Evolutionary conservation across 2,113 vertebrate genomes (phyloP), one percentile per base, ranked within the genome.

Genomic region (Nycticryphes semicollaris): DNA sequence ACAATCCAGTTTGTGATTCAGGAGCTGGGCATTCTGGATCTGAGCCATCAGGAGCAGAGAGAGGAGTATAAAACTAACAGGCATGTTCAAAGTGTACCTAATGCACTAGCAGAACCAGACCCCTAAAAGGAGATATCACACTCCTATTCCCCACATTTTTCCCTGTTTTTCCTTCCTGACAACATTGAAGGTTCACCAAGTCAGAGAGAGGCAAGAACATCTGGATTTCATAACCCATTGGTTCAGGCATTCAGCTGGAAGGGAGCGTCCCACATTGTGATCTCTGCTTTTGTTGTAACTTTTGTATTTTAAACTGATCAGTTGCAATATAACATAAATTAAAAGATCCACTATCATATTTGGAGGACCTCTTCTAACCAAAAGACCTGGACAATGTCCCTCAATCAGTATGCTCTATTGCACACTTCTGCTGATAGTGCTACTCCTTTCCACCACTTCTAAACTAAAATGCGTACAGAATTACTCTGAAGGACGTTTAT

Each of bases 121-220:
- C 22, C 20, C 43, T 86, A 11, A 68, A 68, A 59, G 31, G 64
- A 31, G 54, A 17, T 1, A 54, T 31, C 57, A 37, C 9, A 12
- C 5, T 18, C 18, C 13, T 19, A 8, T 21, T 3, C 7, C 7
- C 3, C 14, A 11, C 1, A 1, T 48, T 67, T 85, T 66, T 12
- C 1, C 14, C 50, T 31, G 60, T 53, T 67, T 67, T 47, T 14
- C 4, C 4, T 35, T 87, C 16, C 45, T 78, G 39, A 47, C 10
- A 78, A 2, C 3, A 22, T 50, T 30, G n/a, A 59, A 86, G 12
- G 10, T 31, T 93, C 30, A 21, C 18, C 1, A 0, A 43, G 16
- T 79, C 18, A 9, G 17, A n/a, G 10, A 43, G 12, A 48, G 10
- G 45, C n/a, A 60, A 21, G 57, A 72, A 27, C 19, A 67, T 24